Evolutionary conservation across 1,140 invertebrate species (phyloP).

Genomic region (Choristoneura fumiferana): DNA sequence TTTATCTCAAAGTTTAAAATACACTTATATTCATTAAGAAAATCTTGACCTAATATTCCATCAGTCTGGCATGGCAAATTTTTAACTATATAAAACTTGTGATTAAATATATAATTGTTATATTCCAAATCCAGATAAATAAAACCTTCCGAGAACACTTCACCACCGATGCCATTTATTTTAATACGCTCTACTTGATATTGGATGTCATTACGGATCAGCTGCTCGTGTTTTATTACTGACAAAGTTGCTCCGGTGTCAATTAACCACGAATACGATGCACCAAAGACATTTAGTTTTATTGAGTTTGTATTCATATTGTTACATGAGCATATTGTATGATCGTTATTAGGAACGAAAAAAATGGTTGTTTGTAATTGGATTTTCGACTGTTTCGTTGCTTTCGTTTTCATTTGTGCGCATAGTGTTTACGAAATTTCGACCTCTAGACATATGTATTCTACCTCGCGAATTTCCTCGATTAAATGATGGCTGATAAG

Average conservation of each 20-base stretch:
- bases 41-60: slow-evolving; percentile 16
- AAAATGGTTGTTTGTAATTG: no score
- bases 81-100: slow-evolving; percentile 13
- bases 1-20: background rate
- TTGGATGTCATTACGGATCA: background rate
- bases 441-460: no score
- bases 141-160: background rate
- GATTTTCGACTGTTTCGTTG: no score
- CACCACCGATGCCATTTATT: background rate
- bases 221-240: background rate
- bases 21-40: background rate
- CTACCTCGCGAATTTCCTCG: no score
- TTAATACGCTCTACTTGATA: background rate
- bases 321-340: no score
- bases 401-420: no score
- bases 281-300: no score
- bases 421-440: no score
- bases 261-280: background rate
- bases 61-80: background rate
- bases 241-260: background rate
- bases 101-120: background rate
- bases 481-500: no score
- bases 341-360: no score
- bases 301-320: no score
- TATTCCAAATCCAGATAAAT: background rate